Evolutionary conservation across 35 echinoderm and acorn worm genomes (phyloP).

Genomic region (Nesometra sesokonis): DNA sequence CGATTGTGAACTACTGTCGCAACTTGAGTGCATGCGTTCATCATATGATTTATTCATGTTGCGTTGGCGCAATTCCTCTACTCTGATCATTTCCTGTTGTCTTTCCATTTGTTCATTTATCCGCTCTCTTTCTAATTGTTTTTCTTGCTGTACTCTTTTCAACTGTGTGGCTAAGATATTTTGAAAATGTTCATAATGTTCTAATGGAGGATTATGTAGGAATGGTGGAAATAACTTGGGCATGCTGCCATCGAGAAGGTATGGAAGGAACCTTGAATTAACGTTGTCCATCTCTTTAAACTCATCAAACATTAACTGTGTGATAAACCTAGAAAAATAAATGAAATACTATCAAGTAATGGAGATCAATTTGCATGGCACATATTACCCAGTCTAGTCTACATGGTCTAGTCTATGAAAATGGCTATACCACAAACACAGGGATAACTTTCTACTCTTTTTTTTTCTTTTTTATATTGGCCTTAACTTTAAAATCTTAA

Average conservation of each 20-base stretch:
- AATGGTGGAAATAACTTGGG: neutral
- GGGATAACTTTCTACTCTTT: too few species aligned
- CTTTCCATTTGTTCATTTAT: neutral
- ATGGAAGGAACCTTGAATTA: neutral
- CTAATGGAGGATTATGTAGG: neutral
- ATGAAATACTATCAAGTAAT: too few species aligned
- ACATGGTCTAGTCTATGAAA: too few species aligned
- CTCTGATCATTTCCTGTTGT: neutral
- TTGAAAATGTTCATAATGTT: neutral
- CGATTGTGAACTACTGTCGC: neutral
- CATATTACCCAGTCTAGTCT: too few species aligned
- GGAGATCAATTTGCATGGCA: too few species aligned
- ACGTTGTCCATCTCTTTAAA: neutral
- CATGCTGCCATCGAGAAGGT: neutral
- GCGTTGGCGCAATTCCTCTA: too few species aligned
- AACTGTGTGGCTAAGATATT: neutral
- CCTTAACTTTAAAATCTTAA: too few species aligned
- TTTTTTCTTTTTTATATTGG: too few species aligned
- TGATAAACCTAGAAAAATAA: neutral
- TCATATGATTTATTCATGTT: neutral
- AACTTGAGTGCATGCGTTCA: neutral
- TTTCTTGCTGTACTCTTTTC: neutral
- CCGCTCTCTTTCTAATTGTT: neutral
- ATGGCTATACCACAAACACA: too few species aligned
- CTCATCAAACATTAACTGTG: neutral